Base-by-base conservation (phyloP, 2,888 invertebrate genomes). In the Caenorhabditis uteleia region DNA sequence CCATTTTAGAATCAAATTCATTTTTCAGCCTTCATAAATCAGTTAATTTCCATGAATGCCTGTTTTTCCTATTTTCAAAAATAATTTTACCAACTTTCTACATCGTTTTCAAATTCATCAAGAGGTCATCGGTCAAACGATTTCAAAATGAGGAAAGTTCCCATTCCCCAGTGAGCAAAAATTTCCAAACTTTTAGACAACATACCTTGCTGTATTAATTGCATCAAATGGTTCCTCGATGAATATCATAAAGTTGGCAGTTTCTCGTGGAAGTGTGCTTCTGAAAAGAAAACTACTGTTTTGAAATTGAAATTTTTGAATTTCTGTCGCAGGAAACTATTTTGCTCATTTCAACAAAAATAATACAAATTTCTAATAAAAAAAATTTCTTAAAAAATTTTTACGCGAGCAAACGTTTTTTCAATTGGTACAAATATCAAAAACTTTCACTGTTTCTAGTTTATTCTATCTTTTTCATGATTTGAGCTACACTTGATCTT, bases 211-310 rank as follows among this genome's bases (percentile, higher is more conserved):
- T 7, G 82, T 80, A 55, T 82, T 82, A 23, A 66, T 56, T 2
- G 65, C 54, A 49, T 82, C 82, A 49, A 75, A 82, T 8, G 82
- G 82, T 40, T 82, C 82, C 50, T 82, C 82, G 21, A 82, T 61
- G 51, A 68, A 82, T 12, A 82, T 70, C 12, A 59, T 60, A 43
- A 40, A 74, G 16, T 66, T 47, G 0, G 33, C n/a, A 2, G 65
- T 56, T 4, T 55, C 50, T 3, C 23, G 29, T 3, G 66, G 42
- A 20, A 79, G 51, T 23, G 29, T 27, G 1, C 14, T 31, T 26
- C 75, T 66, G 6, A 34, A 50, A 23, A 50, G 6, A 2, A 36
- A n/a, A 48, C 5, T 18, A 48, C n/a, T 18, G 5, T 39, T n/a
- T 39, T n/a, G 16, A 20, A 39, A 12, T 39, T 39, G 8, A 39